Conservation (phyloP, 1,140 invertebrate genomes). For the Philopotamus ludificatus region DNA sequence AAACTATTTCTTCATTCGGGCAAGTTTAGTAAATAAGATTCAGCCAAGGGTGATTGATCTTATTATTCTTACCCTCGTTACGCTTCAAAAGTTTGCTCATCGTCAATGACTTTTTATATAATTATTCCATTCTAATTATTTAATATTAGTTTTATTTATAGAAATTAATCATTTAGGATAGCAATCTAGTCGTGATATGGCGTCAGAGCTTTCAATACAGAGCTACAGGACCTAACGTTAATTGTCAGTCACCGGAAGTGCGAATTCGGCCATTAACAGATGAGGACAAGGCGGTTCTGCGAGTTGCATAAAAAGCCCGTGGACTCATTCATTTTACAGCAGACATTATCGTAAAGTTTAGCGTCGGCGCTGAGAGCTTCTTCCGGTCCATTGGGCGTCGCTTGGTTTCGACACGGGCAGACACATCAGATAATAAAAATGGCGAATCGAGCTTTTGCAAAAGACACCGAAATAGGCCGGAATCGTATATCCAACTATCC, state of each 20-base stretch:
- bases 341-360: conserved; percentile 14
- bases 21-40: too few relatives aligned
- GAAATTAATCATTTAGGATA: neutral
- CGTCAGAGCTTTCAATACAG: too few relatives aligned
- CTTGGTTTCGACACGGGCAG: neutral
- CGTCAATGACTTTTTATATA: too few relatives aligned
- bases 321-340: neutral
- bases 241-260: neutral
- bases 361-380: conserved; percentile 12
- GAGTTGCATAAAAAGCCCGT: neutral
- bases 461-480: neutral
- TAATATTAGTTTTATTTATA: too few relatives aligned
- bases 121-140: too few relatives aligned
- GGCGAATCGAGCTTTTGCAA: neutral
- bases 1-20: too few relatives aligned
- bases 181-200: neutral
- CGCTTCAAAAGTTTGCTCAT: too few relatives aligned
- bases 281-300: neutral
- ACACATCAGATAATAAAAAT: conserved; percentile 29
- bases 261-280: neutral
- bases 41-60: too few relatives aligned
- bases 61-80: too few relatives aligned
- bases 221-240: too few relatives aligned
- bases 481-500: too few relatives aligned
- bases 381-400: conserved; percentile 14